phyloP scores from a whole-genome alignment of 2,113 vertebrate genomes.

The Lamprologus ornatipinnis region DNA sequence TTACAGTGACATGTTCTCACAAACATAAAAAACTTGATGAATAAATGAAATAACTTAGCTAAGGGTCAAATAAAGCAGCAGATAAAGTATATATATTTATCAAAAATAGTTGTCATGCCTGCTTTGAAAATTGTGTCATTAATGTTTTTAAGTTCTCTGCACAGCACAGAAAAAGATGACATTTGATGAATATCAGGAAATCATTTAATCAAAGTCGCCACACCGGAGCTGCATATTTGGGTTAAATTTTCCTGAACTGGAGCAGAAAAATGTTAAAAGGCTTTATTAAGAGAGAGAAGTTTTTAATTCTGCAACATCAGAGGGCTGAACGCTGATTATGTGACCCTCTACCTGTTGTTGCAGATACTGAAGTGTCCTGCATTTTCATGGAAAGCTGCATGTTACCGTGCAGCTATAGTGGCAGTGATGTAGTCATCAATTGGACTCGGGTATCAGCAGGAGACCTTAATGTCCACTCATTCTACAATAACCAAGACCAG shows the following conservation, averaged over 20 bases:
- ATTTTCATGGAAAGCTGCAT: too few species aligned
- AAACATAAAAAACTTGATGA: not conserved
- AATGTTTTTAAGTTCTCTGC: not conserved
- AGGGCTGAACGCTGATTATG: accelerated
- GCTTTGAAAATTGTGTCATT: not conserved
- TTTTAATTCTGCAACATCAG: not conserved
- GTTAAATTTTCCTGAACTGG: not conserved
- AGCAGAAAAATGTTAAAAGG: accelerated
- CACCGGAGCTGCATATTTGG: accelerated
- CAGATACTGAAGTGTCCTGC: too few species aligned
- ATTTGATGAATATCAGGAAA: not conserved
- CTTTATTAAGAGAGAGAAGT: not conserved
- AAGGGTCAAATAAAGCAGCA: not conserved
- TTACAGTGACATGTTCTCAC: not conserved
- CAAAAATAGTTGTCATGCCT: not conserved
- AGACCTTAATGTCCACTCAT: not conserved
- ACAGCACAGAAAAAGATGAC: not conserved
- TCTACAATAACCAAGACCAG: accelerated
- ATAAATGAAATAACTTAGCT: not conserved
- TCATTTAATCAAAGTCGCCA: not conserved
- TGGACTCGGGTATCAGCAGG: conserved; percentile 21
- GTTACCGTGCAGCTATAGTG: too few species aligned
- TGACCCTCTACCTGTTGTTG: too few species aligned
- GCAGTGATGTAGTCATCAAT: conserved; percentile 20
- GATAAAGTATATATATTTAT: not conserved